Evolutionary conservation across 2,113 vertebrate genomes (phyloP), one percentile per base, ranked within the genome.

Genomic region (Nothobranchius kuhntae): DNA sequence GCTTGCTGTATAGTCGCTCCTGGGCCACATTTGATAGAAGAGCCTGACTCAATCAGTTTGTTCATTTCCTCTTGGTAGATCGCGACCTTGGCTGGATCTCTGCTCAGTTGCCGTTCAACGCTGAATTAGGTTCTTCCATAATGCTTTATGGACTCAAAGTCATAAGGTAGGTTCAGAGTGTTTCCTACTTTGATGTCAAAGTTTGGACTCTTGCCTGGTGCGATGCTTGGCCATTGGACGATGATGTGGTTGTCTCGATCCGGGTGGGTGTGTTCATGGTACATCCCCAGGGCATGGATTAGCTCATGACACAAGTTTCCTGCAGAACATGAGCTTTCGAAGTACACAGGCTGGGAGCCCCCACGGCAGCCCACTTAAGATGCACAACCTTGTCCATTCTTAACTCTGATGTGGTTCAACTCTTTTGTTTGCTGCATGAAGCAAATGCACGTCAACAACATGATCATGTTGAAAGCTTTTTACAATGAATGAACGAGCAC

Each of bases 301-400:
- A 87, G 1, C 72, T 89, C 87, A 0, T 89, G 87, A 61, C 71
- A 71, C 0, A 89, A 53, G n/a, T 86, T 89, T 51, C 83, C 87
- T 7, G 57, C 45, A 0, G 15, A 53, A 0, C 87, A 89, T 0
- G 1, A 0, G 0, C 0, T 0, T 0, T 7, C 26, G 4, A 12
- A 57, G 10, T 42, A 87, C 40, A 89, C 0, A 4, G 17, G 0
- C 68, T 89, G 87, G 10, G 14, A 14, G 38, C 85, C 87, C 2
- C 87, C 85, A 2, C 0, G 58, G 10, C 62, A 72, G 0, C 87
- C 87, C 0, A 89, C 64, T 0, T 13, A 82, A 0, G 87, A 89
- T 0, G 83, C 78, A 26, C 87, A 89, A 38, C 86, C 82, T 11
- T 2, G 7, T 7, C 80, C 63, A 0, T 9, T 1, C 4, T 0